These are phyloP conservation scores for Phrynocephalus forsythii DNA, from an alignment of 2,797 vertebrate species.

Conservation along the genomic window DNA sequence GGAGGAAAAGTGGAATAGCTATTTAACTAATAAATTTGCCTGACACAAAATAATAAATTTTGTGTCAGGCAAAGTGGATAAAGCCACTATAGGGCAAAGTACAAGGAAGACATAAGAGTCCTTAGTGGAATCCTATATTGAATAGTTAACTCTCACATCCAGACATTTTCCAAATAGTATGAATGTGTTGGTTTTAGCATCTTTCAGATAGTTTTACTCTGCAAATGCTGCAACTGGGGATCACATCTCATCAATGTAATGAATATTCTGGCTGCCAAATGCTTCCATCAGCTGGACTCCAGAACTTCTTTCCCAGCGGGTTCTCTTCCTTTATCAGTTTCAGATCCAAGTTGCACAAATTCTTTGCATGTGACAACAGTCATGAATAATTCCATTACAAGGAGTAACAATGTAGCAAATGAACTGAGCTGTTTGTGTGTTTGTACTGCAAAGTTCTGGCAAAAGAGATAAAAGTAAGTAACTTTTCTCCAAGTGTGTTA, in stretches of 20 bases:
- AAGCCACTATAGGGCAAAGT: too few species aligned
- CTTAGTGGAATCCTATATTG: too few species aligned
- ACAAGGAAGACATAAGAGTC: too few species aligned
- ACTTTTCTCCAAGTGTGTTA: background rate
- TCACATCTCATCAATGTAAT: background rate
- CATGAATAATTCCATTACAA: background rate
- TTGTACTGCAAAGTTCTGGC: conserved; percentile 4
- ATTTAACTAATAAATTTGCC: too few species aligned
- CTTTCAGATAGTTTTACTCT: too few species aligned
- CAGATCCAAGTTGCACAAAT: background rate
- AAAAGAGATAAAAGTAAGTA: conserved; percentile 21
- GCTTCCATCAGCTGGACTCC: background rate
- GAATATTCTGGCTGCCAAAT: background rate
- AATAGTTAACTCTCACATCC: too few species aligned
- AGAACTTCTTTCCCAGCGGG: background rate
- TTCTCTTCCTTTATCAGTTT: background rate
- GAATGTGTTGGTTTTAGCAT: too few species aligned
- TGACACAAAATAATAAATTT: too few species aligned
- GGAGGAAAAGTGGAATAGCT: too few species aligned
- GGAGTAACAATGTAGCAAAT: background rate
- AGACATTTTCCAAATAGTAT: too few species aligned
- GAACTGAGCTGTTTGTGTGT: background rate
- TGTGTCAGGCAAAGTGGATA: too few species aligned
- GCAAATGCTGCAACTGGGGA: background rate
- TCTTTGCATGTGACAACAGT: background rate